A percentile compares a stretch with the other conserved stretches of the same genome.
These are phyloP conservation scores for Adrianichthys oophorus DNA, from an alignment of 2,797 vertebrate genomes.

Conservation along the genomic window DNA sequence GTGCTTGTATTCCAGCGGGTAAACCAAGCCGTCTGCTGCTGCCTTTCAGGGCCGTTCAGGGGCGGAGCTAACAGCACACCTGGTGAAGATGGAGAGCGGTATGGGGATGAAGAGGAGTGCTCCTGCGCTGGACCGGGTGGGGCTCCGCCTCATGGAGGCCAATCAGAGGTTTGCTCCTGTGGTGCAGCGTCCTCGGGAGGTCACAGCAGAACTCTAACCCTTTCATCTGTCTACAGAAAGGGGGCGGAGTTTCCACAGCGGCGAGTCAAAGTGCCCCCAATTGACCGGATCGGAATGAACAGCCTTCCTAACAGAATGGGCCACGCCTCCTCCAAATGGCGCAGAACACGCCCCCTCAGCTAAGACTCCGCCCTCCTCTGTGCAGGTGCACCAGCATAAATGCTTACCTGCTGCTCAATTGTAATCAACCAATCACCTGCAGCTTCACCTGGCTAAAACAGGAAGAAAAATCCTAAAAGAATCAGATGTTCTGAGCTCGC, in stretches of 20 bases:
- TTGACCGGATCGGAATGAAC: constrained; percentile 87
- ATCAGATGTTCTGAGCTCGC: neutral
- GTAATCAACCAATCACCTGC: constrained; percentile 26
- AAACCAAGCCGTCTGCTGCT: no score
- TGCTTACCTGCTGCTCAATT: neutral
- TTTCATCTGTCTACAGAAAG: constrained; percentile 72
- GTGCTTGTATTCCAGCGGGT: no score
- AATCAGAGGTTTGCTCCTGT: constrained; percentile 67
- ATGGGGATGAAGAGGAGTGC: constrained; percentile 90
- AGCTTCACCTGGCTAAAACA: constrained; percentile 3
- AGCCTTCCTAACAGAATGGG: constrained; percentile 82
- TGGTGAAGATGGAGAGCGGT: constrained; percentile 85
- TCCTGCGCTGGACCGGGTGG: constrained; percentile 87
- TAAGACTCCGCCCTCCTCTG: constrained; percentile 18
- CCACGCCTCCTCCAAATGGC: neutral
- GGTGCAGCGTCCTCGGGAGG: neutral
- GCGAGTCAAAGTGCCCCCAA: constrained; percentile 80
- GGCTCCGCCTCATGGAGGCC: constrained; percentile 76
- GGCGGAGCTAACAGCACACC: constrained; percentile 69
- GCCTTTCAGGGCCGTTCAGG: constrained; percentile 18
- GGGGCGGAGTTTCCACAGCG: constrained; percentile 77
- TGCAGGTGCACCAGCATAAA: constrained; percentile 37
- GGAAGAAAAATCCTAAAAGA: neutral
- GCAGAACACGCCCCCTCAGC: neutral
- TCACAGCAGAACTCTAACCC: neutral